Evolutionary conservation across 2,113 vertebrate genomes (phyloP).

Genomic region (Burhinus oedicnemus): DNA sequence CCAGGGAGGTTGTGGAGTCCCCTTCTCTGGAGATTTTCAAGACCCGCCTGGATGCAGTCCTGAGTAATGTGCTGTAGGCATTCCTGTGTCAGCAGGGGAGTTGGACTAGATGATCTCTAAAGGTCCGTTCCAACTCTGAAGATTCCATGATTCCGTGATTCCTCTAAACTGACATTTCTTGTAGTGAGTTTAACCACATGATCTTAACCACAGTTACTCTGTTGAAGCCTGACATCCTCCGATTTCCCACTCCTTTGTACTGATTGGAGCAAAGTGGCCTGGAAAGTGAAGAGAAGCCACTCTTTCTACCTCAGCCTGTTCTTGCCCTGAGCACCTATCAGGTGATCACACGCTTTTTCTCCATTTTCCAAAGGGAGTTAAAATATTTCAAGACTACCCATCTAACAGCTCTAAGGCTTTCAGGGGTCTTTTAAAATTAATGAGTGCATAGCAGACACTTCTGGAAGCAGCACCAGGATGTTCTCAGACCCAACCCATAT

Average conservation of each 20-base stretch:
- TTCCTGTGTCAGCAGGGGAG: too few relatives aligned
- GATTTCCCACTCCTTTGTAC: not conserved
- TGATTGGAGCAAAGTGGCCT: not conserved
- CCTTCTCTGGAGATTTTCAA: too few relatives aligned
- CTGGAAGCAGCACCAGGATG: not conserved
- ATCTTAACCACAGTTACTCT: not conserved
- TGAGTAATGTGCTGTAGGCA: too few relatives aligned
- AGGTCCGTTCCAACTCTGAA: too few relatives aligned
- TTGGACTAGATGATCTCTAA: too few relatives aligned
- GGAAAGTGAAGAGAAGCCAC: not conserved
- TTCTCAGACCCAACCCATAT: not conserved
- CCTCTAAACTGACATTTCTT: not conserved
- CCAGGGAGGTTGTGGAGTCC: too few relatives aligned
- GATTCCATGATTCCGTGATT: too few relatives aligned
- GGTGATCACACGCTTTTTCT: not conserved
- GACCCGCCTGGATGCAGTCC: too few relatives aligned
- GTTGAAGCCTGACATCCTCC: not conserved
- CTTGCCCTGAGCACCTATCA: not conserved
- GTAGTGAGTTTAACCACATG: not conserved
- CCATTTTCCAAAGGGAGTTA: not conserved
- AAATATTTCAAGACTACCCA: not conserved
- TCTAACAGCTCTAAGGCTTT: not conserved
- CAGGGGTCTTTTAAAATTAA: not conserved
- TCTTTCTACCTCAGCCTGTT: not conserved
- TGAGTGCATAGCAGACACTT: not conserved